phyloP scores from a whole-genome alignment of 2,888 invertebrate genomes.

The Andricus quercusramuli region DNA sequence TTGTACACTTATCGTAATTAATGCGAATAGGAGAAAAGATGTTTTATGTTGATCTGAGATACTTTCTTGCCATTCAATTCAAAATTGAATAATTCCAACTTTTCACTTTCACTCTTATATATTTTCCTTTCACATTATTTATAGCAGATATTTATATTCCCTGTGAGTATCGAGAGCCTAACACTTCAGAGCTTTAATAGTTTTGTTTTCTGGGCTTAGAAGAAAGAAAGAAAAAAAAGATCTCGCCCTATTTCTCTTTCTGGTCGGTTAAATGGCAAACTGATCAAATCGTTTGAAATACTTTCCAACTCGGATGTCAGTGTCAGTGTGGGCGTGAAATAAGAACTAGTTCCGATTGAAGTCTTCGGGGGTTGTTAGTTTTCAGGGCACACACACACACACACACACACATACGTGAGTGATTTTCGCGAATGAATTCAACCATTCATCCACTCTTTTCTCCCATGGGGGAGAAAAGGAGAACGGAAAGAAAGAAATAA shows the following conservation, averaged over 20 bases:
- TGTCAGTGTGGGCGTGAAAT: slow-evolving; percentile 27
- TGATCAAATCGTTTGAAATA: slow-evolving; percentile 22
- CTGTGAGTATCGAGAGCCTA: not conserved
- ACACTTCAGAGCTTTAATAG: not conserved
- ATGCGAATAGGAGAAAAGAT: too few species aligned
- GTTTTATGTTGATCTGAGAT: too few species aligned
- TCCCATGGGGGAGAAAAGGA: not conserved
- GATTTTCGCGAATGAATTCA: not conserved
- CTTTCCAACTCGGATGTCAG: slow-evolving; percentile 10
- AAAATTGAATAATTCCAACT: too few species aligned
- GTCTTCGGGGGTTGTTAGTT: slow-evolving; percentile 29
- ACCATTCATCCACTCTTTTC: not conserved
- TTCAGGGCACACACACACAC: not conserved
- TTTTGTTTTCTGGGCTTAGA: not conserved
- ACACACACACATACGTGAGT: not conserved
- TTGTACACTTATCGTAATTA: too few species aligned
- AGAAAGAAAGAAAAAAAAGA: not conserved
- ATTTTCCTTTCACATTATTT: too few species aligned
- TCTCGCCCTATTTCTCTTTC: not conserved
- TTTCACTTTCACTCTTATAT: too few species aligned
- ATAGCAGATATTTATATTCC: not conserved
- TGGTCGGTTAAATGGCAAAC: slow-evolving; percentile 26
- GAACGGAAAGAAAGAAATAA: not conserved
- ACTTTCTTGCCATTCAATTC: too few species aligned
- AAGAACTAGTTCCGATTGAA: slow-evolving; percentile 33